Conservation (phyloP, 2,113 vertebrate genomes). For the Mobula birostris region DNA sequence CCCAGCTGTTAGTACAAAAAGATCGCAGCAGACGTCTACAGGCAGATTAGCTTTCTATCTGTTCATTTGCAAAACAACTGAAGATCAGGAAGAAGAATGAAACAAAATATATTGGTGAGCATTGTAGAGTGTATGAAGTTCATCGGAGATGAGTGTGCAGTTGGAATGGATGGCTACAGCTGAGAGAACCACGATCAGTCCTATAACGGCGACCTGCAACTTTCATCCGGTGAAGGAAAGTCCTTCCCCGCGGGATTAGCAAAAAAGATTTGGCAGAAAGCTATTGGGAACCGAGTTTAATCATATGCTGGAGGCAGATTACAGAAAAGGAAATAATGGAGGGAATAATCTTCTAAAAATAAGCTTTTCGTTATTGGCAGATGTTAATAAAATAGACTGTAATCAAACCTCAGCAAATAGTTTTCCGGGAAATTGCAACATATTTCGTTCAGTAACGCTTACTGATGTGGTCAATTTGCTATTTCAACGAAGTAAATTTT, state of each 20-base stretch:
- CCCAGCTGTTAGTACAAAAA: background rate
- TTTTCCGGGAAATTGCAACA: background rate
- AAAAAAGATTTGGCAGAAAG: too few species aligned
- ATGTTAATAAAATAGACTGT: background rate
- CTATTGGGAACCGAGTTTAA: background rate
- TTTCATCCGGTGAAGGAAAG: background rate
- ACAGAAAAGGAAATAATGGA: background rate
- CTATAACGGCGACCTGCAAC: too few species aligned
- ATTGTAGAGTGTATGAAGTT: background rate
- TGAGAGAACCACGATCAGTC: background rate
- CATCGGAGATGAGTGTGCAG: background rate
- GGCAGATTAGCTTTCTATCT: background rate
- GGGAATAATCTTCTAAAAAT: background rate
- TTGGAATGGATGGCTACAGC: background rate
- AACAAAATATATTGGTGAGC: background rate
- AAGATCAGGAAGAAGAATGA: background rate
- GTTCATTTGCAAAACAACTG: background rate
- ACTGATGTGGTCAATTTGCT: background rate
- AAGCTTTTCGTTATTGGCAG: background rate
- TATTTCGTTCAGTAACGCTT: background rate
- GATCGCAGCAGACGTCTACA: background rate
- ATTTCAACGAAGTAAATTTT: background rate
- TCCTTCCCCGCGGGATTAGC: too few species aligned
- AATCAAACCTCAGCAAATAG: background rate
- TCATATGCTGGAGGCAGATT: background rate